Conservation (phyloP, 2,113 vertebrate genomes). For the Galeopterus variegatus region DNA sequence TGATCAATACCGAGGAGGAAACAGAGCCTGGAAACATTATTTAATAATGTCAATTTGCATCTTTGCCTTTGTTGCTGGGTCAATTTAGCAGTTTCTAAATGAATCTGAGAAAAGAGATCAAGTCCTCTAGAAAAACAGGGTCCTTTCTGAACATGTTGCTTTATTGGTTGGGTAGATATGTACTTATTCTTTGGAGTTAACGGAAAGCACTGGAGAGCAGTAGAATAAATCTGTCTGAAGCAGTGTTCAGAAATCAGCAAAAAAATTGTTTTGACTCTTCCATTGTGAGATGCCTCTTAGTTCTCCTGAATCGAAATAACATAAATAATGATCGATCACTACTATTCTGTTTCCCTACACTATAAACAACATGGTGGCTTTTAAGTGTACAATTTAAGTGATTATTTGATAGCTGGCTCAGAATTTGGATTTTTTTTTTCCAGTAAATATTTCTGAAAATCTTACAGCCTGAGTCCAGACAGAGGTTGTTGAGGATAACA, state of each 20-base stretch:
- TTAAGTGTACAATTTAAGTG: not conserved
- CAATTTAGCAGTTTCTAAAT: not conserved
- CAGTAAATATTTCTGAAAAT: slow-evolving; percentile 61
- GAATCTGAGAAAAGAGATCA: not conserved
- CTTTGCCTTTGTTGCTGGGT: not conserved
- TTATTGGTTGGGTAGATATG: not conserved
- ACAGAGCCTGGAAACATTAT: not conserved
- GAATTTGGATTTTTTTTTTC: not conserved
- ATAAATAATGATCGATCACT: not conserved
- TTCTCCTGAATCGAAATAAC: not conserved
- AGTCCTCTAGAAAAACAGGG: not conserved
- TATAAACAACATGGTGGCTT: not conserved
- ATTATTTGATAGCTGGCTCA: not conserved
- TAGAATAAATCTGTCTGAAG: not conserved
- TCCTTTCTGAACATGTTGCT: not conserved
- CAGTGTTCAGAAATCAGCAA: not conserved
- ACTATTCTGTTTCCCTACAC: not conserved
- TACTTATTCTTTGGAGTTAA: not conserved
- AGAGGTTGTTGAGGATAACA: slow-evolving; percentile 51
- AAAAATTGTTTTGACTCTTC: not conserved
- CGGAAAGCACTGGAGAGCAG: not conserved
- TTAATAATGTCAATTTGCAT: not conserved
- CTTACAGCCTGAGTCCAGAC: slow-evolving; percentile 14
- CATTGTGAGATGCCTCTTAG: not conserved
- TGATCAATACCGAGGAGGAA: not conserved